Conservation (phyloP, 1,140 invertebrate species). For the Micrasema minimum region DNA sequence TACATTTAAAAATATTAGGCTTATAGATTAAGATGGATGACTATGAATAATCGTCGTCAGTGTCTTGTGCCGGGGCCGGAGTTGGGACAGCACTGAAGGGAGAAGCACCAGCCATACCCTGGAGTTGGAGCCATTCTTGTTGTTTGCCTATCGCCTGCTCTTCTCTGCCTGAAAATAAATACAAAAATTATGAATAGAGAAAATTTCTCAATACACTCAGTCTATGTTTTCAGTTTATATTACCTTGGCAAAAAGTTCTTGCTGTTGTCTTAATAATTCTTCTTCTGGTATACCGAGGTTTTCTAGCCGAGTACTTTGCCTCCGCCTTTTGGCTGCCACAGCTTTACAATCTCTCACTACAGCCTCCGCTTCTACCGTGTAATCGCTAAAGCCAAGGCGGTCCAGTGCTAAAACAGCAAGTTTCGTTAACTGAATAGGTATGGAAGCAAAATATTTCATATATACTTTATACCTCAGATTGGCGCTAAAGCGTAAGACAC, state of each 20-base stretch:
- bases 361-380: slow-evolving; percentile 91
- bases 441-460: too few species aligned
- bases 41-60: slow-evolving; percentile 69
- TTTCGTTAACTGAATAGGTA: too few species aligned
- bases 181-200: not conserved
- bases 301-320: slow-evolving; percentile 93
- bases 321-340: slow-evolving; percentile 90
- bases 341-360: slow-evolving; percentile 96
- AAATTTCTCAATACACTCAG: not conserved
- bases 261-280: slow-evolving; percentile 94
- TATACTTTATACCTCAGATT: too few species aligned
- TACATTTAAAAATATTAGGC: too few species aligned
- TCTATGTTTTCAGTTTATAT: not conserved
- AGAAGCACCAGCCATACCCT: slow-evolving; percentile 64
- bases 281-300: slow-evolving; percentile 98
- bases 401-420: slow-evolving; percentile 81
- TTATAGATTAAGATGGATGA: too few species aligned
- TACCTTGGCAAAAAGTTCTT: slow-evolving; percentile 96
- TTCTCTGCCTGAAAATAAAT: slow-evolving; percentile 75
- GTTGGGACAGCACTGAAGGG: slow-evolving; percentile 65
- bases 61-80: slow-evolving; percentile 60
- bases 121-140: slow-evolving; percentile 88
- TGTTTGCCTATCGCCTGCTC: slow-evolving; percentile 89
- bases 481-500: too few species aligned
- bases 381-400: slow-evolving; percentile 92